Conservation (phyloP, 30 jellyfish, hydroid and myxozoan species). For the Turritopsis dohrnii region DNA sequence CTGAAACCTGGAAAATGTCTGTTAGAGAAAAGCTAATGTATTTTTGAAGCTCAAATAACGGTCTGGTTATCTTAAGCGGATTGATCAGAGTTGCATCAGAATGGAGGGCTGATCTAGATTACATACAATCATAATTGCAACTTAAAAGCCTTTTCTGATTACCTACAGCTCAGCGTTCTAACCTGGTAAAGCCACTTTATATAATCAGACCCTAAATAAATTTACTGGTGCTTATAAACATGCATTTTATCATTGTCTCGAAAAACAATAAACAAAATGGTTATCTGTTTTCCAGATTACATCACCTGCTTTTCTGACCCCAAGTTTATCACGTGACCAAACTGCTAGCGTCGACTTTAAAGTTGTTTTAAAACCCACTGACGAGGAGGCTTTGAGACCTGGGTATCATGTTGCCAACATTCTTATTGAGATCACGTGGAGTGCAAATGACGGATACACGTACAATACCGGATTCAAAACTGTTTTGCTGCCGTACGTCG, state of each 20-base stretch:
- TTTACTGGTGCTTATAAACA: not conserved
- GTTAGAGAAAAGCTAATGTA: no score
- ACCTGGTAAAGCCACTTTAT: no score
- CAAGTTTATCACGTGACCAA: not conserved
- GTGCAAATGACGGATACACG: not conserved
- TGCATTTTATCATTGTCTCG: not conserved
- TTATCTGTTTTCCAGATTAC: not conserved
- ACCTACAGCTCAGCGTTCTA: no score
- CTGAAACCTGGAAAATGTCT: no score
- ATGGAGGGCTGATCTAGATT: no score
- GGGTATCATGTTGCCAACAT: slow-evolving; percentile 6
- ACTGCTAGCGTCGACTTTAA: not conserved
- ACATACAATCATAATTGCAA: no score
- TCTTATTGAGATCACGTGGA: not conserved
- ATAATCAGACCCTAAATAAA: no score
- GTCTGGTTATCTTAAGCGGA: no score
- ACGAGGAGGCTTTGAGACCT: not conserved
- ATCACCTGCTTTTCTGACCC: not conserved
- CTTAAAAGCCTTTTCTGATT: no score
- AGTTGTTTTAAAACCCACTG: not conserved
- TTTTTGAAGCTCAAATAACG: no score
- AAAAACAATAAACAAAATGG: no score
- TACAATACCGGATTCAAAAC: slow-evolving; percentile 3
- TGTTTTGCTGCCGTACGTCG: not conserved
- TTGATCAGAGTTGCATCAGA: no score